Conservation (phyloP, 2,888 invertebrate species). For the Lathronympha strigana region DNA sequence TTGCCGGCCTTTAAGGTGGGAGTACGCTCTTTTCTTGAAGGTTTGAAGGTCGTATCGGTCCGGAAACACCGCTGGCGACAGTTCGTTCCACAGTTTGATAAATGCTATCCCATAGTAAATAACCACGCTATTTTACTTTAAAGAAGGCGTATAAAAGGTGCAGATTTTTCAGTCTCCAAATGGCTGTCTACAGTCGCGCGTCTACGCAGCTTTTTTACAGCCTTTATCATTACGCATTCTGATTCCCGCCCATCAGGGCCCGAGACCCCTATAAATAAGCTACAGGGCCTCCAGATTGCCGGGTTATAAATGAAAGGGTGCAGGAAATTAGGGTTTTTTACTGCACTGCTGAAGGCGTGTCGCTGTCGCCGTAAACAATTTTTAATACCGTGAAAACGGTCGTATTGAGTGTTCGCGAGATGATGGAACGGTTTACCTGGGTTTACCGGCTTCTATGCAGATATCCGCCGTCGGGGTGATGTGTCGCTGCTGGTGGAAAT, state of each 20-base stretch:
- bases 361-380: constrained; percentile 74
- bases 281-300: constrained; percentile 79
- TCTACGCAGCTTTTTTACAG: constrained; percentile 64
- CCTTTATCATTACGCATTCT: constrained; percentile 82
- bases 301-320: constrained; percentile 83
- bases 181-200: constrained; percentile 50
- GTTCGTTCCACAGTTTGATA: no score
- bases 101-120: background rate
- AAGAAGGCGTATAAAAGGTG: background rate
- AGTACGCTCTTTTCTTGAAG: no score
- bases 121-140: background rate
- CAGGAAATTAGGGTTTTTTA: constrained; percentile 84
- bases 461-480: constrained; percentile 17
- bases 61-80: no score
- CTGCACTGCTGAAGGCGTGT: constrained; percentile 66
- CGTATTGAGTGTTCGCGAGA: constrained; percentile 63
- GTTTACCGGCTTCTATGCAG: constrained; percentile 9
- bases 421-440: constrained; percentile 65
- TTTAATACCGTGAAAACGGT: constrained; percentile 74
- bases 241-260: constrained; percentile 76
- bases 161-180: background rate
- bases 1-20: no score
- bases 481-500: constrained; percentile 1
- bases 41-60: no score
- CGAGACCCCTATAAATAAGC: constrained; percentile 80